Evolutionary conservation across 2,113 vertebrate genomes (phyloP).

Genomic region (Ranitomeya variabilis): DNA sequence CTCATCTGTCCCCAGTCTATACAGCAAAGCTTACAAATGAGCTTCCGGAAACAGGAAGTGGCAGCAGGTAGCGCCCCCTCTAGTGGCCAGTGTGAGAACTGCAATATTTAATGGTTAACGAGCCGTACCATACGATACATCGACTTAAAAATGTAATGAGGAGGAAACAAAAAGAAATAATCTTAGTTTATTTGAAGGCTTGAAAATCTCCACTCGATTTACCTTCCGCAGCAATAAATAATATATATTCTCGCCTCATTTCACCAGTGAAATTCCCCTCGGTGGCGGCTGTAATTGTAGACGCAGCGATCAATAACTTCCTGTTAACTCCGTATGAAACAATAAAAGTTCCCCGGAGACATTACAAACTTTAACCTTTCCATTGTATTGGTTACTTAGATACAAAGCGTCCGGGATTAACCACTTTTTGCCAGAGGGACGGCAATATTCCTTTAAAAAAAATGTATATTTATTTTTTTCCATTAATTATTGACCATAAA

Average conservation of each 20-base stretch:
- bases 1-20: not conserved
- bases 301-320: constrained; percentile 30
- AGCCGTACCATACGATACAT: not conserved
- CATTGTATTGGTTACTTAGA: constrained; percentile 20
- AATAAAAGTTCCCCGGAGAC: constrained; percentile 21
- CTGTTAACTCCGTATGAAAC: constrained; percentile 35
- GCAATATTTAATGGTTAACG: not conserved
- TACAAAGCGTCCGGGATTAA: not conserved
- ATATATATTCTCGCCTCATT: constrained; percentile 40
- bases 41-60: not conserved
- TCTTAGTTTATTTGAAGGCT: constrained; percentile 14
- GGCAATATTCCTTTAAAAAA: not conserved
- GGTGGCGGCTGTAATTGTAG: constrained; percentile 22
- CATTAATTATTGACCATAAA: too few species aligned
- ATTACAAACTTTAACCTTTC: not conserved
- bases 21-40: not conserved
- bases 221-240: constrained; percentile 39
- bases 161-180: constrained; percentile 18
- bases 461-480: too few species aligned
- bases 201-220: constrained; percentile 29
- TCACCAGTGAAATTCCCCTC: constrained; percentile 21
- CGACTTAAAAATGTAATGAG: not conserved
- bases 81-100: not conserved
- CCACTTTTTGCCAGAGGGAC: not conserved
- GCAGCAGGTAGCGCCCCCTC: not conserved